Evolutionary conservation across 2,888 invertebrate species (phyloP).

Genomic region (Cistogaster globosa): DNA sequence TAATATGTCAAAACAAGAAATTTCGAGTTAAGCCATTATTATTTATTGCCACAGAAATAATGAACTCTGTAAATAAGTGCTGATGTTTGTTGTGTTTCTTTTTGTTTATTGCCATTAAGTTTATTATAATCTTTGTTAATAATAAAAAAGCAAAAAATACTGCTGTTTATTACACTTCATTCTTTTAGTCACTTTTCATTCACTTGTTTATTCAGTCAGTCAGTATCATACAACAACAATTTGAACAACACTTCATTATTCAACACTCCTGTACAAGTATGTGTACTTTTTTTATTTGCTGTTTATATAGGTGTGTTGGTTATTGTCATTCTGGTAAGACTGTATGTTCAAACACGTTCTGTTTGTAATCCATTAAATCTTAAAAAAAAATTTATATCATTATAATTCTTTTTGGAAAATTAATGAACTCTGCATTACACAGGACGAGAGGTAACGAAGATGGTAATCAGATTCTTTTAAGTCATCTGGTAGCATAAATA

Average conservation of each 20-base stretch:
- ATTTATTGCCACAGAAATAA: too few relatives aligned
- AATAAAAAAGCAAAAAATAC: slow-evolving; percentile 22
- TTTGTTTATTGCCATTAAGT: slow-evolving; percentile 29
- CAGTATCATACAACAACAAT: slow-evolving; percentile 11
- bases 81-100: not conserved
- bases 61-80: not conserved
- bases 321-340: slow-evolving; percentile 29
- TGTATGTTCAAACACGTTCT: slow-evolving; percentile 40
- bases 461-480: too few relatives aligned
- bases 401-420: slow-evolving; percentile 2
- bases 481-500: too few relatives aligned
- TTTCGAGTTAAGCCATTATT: too few relatives aligned
- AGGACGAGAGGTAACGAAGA: too few relatives aligned
- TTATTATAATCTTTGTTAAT: slow-evolving; percentile 53
- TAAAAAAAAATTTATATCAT: not conserved
- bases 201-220: not conserved
- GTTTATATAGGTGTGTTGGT: not conserved
- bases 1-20: too few relatives aligned
- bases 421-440: too few relatives aligned
- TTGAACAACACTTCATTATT: slow-evolving; percentile 62
- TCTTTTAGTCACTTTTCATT: slow-evolving; percentile 17
- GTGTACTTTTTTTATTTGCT: not conserved
- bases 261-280: slow-evolving; percentile 33
- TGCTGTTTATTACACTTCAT: not conserved
- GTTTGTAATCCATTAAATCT: slow-evolving; percentile 40